Conservation (phyloP, 2,797 vertebrate genomes). For the Eulemur rubriventer region DNA sequence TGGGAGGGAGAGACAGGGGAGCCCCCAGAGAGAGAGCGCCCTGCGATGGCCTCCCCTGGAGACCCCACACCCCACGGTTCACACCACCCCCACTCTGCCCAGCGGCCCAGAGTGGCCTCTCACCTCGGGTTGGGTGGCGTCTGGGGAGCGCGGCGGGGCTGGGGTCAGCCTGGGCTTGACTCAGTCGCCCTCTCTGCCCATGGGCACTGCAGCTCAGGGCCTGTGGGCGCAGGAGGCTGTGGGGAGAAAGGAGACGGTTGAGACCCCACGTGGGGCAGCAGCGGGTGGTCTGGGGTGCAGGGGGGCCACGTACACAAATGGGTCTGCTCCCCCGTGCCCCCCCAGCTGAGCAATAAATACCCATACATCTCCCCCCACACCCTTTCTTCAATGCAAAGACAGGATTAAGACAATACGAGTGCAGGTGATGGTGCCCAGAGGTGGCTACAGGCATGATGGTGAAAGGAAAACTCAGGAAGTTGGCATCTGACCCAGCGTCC, state of each 20-base stretch:
- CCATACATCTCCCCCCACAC: background rate
- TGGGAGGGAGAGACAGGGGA: background rate
- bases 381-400: background rate
- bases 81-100: background rate
- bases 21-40: background rate
- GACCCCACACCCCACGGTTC: background rate
- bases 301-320: fast-evolving
- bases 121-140: constrained; percentile 32
- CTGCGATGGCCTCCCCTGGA: background rate
- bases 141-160: background rate
- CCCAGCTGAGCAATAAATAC: background rate
- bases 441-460: fast-evolving
- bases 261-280: background rate
- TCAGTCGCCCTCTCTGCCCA: background rate
- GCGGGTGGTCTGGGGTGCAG: background rate
- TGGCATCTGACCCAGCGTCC: background rate
- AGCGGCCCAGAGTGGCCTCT: background rate
- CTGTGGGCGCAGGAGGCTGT: constrained; percentile 57
- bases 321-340: background rate
- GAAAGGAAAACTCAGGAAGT: background rate
- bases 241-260: background rate
- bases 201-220: background rate
- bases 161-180: background rate
- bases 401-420: background rate
- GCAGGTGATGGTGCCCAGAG: background rate